Conservation (phyloP, 2,797 vertebrate genomes). For the Pangasius sanitwongsei region DNA sequence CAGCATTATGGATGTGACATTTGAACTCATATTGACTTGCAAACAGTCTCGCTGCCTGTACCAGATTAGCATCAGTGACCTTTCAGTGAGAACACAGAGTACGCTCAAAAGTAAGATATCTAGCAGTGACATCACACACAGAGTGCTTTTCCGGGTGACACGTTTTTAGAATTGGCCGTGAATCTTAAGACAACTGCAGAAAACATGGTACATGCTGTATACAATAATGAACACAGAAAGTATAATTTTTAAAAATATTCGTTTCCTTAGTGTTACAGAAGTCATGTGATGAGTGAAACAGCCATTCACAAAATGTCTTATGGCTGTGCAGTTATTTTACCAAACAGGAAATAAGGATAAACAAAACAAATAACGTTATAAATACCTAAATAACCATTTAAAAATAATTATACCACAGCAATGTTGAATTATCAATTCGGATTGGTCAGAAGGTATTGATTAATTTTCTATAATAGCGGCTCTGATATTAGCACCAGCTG, state of each 20-base stretch:
- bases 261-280: background rate
- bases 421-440: background rate
- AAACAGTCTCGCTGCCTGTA: background rate
- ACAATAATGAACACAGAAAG: background rate
- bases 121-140: background rate
- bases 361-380: background rate
- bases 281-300: background rate
- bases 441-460: background rate
- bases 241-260: background rate
- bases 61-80: slow-evolving; percentile 32
- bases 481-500: background rate
- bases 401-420: background rate
- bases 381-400: background rate
- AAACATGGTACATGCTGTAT: background rate
- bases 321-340: background rate
- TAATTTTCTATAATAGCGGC: background rate
- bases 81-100: background rate
- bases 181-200: background rate
- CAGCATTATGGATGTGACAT: slow-evolving; percentile 26
- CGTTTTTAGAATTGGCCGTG: background rate
- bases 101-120: background rate
- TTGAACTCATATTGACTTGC: slow-evolving; percentile 34
- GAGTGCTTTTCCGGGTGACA: background rate
- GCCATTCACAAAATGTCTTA: background rate
- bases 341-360: background rate